A percentile compares a stretch with the other conserved stretches of the same genome.
Conservation (phyloP, 2,113 vertebrate species). For the Notechis scutatus region DNA sequence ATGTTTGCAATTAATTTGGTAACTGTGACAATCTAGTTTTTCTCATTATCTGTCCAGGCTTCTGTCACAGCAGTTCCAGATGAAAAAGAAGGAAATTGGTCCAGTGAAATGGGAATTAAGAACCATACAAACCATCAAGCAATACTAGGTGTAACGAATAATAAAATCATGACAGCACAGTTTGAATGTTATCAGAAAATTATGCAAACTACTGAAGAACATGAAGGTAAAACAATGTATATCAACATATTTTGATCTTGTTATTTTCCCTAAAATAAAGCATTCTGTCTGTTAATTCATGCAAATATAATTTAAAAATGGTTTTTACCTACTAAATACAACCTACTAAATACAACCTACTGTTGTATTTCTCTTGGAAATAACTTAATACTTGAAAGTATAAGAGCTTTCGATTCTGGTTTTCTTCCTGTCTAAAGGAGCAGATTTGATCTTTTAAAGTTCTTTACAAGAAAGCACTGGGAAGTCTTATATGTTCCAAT, state of each 20-base stretch:
- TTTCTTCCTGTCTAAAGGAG: not conserved
- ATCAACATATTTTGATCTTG: not conserved
- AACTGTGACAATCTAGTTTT: not conserved
- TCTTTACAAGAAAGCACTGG: not conserved
- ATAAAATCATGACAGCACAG: conserved; percentile 94
- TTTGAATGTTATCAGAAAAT: conserved; percentile 98
- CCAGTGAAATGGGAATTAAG: not conserved
- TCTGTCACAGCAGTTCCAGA: conserved; percentile 69
- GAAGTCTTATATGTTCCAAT: not conserved
- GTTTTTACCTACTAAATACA: not conserved
- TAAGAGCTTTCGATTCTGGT: not conserved
- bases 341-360: no score
- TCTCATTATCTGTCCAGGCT: conserved; percentile 61
- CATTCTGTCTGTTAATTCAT: not conserved
- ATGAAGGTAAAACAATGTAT: conserved; percentile 61
- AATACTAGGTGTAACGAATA: conserved; percentile 74
- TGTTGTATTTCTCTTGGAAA: not conserved
- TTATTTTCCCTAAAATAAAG: not conserved
- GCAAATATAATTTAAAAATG: not conserved
- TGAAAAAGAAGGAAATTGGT: conserved; percentile 17
- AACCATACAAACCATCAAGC: not conserved
- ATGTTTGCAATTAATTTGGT: not conserved
- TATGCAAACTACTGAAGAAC: conserved; percentile 76
- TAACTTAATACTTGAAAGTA: not conserved
- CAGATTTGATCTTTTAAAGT: not conserved